Base-by-base conservation (phyloP, 2,888 invertebrate genomes). In the Cerceris rybyensis region DNA sequence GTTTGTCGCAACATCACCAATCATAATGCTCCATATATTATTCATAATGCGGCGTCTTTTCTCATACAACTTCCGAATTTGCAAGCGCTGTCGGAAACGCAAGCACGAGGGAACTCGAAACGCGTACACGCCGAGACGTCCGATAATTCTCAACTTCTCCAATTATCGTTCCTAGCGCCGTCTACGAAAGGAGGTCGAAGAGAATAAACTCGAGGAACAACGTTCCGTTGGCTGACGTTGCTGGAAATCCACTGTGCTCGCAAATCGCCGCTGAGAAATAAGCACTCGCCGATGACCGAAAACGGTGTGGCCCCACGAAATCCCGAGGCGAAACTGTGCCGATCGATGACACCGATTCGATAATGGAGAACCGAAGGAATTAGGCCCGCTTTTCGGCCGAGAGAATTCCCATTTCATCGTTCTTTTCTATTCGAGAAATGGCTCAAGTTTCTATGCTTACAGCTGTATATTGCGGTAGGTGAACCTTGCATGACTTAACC, bases 91-190 rank as follows among this genome's bases (percentile, higher is more conserved):
- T 9, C 50, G 50, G 50, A 7, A n/a, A n/a, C 50, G 50, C 7
- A n/a, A 13, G 52, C n/a, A 52, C 64, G 57, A 78, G 55, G 60
- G 60, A 58, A 28, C 28, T 28, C 67, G 52, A 70, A 28, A 28
- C 28, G 28, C 76, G 52, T 52, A 42, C 64, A 13, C 73, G 70
- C 58, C 69, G 61, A 42, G 28, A 68, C 75, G 66, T 63, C 68
- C 83, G 77, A 82, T 84, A 78, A 82, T 81, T 82, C 66, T 55
- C 59, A 84, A 80, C 82, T 82, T 84, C 78, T 74, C 84, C 82
- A 84, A 84, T 84, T 84, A 84, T 84, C 78, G 75, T 80, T 70
- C 67, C 67, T 69, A 66, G 42, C 68, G 66, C 42, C 16, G 57
- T 43, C 63, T 60, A 50, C 28, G 78, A 76, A 82, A 79, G 75